A percentile compares a stretch with the other conserved stretches of the same genome.
Evolutionary conservation across 2,113 vertebrate species (phyloP).

Genomic region (Camelus bactrianus): DNA sequence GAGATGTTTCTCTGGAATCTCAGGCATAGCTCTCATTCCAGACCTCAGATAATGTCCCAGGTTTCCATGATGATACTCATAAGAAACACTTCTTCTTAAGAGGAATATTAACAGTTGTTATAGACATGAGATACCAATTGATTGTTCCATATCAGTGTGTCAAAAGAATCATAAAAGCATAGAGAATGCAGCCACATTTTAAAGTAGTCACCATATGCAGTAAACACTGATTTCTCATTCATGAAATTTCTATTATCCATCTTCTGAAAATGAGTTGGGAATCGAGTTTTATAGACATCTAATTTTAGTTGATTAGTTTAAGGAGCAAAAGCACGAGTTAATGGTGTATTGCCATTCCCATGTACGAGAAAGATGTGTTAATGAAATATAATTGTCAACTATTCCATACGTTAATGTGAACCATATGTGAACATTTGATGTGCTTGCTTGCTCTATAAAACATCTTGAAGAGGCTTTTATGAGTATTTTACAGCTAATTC

Average conservation of each 20-base stretch:
- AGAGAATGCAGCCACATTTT: slow-evolving; percentile 14
- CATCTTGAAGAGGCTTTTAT: slow-evolving; percentile 55
- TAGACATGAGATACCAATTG: background rate
- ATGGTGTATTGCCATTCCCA: slow-evolving; percentile 60
- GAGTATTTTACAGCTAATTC: slow-evolving; percentile 65
- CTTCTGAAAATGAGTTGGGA: slow-evolving; percentile 64
- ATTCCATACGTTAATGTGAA: slow-evolving; percentile 59
- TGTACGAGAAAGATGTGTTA: slow-evolving; percentile 54
- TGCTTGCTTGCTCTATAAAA: slow-evolving; percentile 55
- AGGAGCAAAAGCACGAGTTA: slow-evolving; percentile 57
- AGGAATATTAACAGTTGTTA: background rate
- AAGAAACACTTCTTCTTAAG: slow-evolving; percentile 32
- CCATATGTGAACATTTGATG: slow-evolving; percentile 48
- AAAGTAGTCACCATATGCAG: background rate
- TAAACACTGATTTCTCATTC: slow-evolving; percentile 58
- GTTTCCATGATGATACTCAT: background rate
- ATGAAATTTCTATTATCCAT: slow-evolving; percentile 49
- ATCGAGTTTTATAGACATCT: slow-evolving; percentile 60
- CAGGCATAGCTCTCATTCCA: background rate
- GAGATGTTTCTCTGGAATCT: background rate
- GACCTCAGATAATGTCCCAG: background rate
- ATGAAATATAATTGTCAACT: slow-evolving; percentile 64
- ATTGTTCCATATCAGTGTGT: background rate
- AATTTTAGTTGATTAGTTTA: slow-evolving; percentile 68
- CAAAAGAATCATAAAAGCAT: slow-evolving; percentile 37